Base-by-base conservation (phyloP, 2,113 vertebrate genomes). In the Riparia riparia region DNA sequence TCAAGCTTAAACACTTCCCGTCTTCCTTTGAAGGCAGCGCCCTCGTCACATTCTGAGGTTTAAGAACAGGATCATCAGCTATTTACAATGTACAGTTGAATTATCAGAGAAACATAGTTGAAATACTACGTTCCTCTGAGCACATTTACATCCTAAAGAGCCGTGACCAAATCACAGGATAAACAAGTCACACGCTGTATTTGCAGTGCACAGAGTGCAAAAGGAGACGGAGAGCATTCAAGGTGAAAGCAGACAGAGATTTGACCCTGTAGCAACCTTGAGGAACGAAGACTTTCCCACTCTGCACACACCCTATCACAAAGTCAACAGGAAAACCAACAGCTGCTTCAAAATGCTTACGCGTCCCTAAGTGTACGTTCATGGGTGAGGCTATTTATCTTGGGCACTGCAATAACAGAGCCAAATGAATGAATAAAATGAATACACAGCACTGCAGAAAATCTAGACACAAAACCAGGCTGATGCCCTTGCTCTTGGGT, bases 31-130 rank as follows among this genome's bases (percentile, higher is more conserved):
- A 88, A 93, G 86, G 69, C 90, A 85, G 19, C 13, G 70, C 83
- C 81, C 95, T 79, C 80, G 82, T 76, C 94, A 85, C 90, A 79
- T 93, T 96, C 47, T 20, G 88, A 95, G 74, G 91, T 95, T 83
- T 90, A 97, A 95, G 89, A 94, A 91, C 32, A 90, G 32, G 86
- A 95, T 82, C 90, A 79, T 83, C 85, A 89, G 74, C 80, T 83
- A 85, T 95, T 95, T 93, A 65, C 49, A 42, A 57, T 6, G 64
- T 54, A 45, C 71, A 51, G 89, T 81, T 90, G 88, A 92, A 95
- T 95, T 95, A 92, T 73, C 94, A 95, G 95, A 96, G 94, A 95
- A 97, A 96, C 80, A 16, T 0, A n/a, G 82, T 56, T 94, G 90
- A 96, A 97, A 96, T 90, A 74, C 1, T 90, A 74, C 1, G 6